Evolutionary conservation across 2,888 invertebrate species (phyloP), one percentile per base, ranked within the genome.

Genomic region (Melangyna quadrimaculata): DNA sequence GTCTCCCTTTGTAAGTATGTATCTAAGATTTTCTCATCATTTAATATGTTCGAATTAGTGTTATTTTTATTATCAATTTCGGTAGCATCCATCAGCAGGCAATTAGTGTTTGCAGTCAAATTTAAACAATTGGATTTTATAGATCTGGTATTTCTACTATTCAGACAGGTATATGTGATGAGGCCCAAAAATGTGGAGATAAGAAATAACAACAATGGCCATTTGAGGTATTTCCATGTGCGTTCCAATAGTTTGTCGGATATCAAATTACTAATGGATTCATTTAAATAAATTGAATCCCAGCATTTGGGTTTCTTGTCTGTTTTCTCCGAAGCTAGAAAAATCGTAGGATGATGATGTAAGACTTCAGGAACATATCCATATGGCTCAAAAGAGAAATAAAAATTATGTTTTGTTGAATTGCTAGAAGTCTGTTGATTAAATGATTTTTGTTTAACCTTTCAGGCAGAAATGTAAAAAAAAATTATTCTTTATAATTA

Each of bases 181-280:
- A 82, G 24, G 1, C 61, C 78, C 32, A 78, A 73, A 14, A 72
- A 55, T 8, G 27, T 14, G 24, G 69, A 69, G 0, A 78, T 10
- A n/a, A 53, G 17, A 14, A 78, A 48, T 24, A 61, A 24, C 32
- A 67, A 12, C 7, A 82, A 32, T 17, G 72, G 82, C 82, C 82
- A 82, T 53, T 78, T 82, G 1, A 82, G 65, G 17, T 77, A 67
- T 27, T 71, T 57, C 71, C 71, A 81, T 37, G 53, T 27, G 7
- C 67, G 57, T 9, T 71, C 70, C 32, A 48, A 57, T 2, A 57
- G n/a, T 7, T 77, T 65, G n/a, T 71, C 40, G n/a, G 43, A 63
- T 57, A 77, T 40, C n/a, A 71, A 22, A 22, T 29, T 70, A 12
- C 55, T 9, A 4, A 70, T 3, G 1, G 35, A 14, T 59, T 81